Percentiles rank a stretch among this genome's conserved stretches.
Evolutionary conservation across 2,888 invertebrate species (phyloP).

Genomic region (Sepioteuthis lessoniana): DNA sequence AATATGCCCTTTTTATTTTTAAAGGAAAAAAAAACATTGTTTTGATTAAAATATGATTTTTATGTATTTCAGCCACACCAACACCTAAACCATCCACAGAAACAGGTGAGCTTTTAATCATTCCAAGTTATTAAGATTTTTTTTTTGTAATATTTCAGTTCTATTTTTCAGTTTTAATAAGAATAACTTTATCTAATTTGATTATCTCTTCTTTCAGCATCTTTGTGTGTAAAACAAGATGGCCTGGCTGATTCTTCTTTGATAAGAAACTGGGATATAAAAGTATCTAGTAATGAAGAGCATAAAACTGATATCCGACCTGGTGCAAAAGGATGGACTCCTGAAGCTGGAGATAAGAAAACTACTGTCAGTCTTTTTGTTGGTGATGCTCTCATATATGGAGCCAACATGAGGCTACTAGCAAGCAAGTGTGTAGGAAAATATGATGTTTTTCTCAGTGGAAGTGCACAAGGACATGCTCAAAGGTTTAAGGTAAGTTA

Average conservation of each 20-base stretch:
- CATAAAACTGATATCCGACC: background rate
- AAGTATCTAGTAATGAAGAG: background rate
- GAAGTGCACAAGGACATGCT: too few relatives aligned
- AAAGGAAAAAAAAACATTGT: too few relatives aligned
- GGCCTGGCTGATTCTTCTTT: conserved; percentile 24
- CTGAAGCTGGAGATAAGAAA: background rate
- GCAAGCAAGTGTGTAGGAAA: background rate
- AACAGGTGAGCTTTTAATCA: too few relatives aligned
- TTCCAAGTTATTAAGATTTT: background rate
- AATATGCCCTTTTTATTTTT: too few relatives aligned
- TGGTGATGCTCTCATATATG: conserved; percentile 24
- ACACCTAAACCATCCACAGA: too few relatives aligned
- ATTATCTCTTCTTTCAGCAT: background rate
- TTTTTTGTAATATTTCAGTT: background rate
- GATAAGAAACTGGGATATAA: conserved; percentile 1
- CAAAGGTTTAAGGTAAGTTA: too few relatives aligned
- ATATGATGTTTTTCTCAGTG: background rate
- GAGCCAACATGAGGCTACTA: background rate
- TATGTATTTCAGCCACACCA: too few relatives aligned
- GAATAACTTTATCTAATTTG: too few relatives aligned
- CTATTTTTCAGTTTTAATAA: too few relatives aligned
- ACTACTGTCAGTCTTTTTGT: background rate
- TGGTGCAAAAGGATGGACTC: conserved; percentile 17
- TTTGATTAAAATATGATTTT: too few relatives aligned
- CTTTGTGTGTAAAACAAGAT: background rate